Evolutionary conservation across 1,140 invertebrate species (phyloP).

Genomic region (Chrysomallon squamiferum): DNA sequence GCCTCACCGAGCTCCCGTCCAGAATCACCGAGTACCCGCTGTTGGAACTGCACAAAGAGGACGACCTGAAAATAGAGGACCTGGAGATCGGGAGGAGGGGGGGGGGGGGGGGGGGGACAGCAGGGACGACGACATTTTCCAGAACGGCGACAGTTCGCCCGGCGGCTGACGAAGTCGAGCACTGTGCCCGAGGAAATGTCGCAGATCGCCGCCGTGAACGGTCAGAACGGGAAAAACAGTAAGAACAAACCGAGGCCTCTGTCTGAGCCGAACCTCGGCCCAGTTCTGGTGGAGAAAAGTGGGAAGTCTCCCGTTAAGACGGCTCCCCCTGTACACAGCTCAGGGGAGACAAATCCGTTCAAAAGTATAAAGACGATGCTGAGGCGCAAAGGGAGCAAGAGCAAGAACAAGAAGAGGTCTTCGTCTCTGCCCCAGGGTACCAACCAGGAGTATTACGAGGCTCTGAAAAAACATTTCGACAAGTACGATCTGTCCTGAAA

Average conservation of each 20-base stretch:
- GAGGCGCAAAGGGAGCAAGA: constrained; percentile 33
- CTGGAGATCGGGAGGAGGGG: constrained; percentile 15
- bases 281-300: constrained; percentile 18
- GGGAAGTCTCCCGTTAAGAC: constrained; percentile 10
- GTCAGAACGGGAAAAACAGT: constrained; percentile 18
- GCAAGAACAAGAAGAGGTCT: constrained; percentile 24
- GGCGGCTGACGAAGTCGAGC: constrained; percentile 4
- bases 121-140: neutral
- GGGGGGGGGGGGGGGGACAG: constrained; percentile 8
- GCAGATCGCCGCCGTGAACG: constrained; percentile 11
- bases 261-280: constrained; percentile 34
- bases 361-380: constrained; percentile 36
- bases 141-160: neutral
- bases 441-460: constrained; percentile 17
- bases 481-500: constrained; percentile 28
- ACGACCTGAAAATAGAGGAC: constrained; percentile 1
- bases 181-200: constrained; percentile 1
- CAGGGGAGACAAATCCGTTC: constrained; percentile 26
- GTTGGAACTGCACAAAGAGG: constrained; percentile 1
- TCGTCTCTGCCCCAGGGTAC: constrained; percentile 24
- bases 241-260: constrained; percentile 29
- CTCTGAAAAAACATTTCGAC: constrained; percentile 31
- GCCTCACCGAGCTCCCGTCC: constrained; percentile 9
- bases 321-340: neutral
- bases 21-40: constrained; percentile 22